Base-by-base conservation (phyloP, 35 echinoderm and acorn worm genomes). In the Apostichopus californicus region DNA sequence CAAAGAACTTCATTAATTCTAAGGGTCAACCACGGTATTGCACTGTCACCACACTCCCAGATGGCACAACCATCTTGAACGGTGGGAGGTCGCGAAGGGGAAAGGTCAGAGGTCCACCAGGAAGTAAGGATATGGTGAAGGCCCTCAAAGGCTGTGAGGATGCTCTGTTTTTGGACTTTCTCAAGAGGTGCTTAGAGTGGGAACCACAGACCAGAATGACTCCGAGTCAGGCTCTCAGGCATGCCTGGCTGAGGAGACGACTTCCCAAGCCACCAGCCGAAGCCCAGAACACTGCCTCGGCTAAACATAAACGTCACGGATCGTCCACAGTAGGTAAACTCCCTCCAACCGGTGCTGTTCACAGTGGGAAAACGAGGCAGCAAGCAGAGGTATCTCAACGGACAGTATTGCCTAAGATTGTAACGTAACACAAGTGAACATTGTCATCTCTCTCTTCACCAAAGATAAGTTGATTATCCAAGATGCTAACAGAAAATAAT, bases 381-480 rank as follows among this genome's bases (percentile, higher is more conserved):
- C 93, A 80, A 86, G 83, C 79, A 61, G 92, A 78, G 55, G 90
- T 90, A 14, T 68, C 95, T 34, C 93, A 96, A 73, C 88, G 97
- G 12, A 99, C 97, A 60, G 97, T 99, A 61, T 92, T 99, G 89
- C 97, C 97, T 52, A 99, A 99, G 80, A 99, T 99, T 86, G 97
- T 99, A 52, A 99, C 96, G 84, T 98, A 95, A 73, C 63, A 79
- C 13, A 24, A 66, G 66, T 0, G 25, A 55, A 57, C 55, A 53
- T 82, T 46, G 80, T 82, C 34, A 82, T 82, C 2, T 12, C 23
- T 68, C 26, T 52, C 22, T 28, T 89, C 64, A 89, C 86, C 86
- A 89, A 89, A 89, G 86, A 71, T 89, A 24, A 85, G n/a, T 57
- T 85, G 15, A 63, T 57, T 73, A 14, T 73, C 46, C 15, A 89